Evolutionary conservation across 2,888 invertebrate species (phyloP).

Genomic region (Aporophyla nigra): DNA sequence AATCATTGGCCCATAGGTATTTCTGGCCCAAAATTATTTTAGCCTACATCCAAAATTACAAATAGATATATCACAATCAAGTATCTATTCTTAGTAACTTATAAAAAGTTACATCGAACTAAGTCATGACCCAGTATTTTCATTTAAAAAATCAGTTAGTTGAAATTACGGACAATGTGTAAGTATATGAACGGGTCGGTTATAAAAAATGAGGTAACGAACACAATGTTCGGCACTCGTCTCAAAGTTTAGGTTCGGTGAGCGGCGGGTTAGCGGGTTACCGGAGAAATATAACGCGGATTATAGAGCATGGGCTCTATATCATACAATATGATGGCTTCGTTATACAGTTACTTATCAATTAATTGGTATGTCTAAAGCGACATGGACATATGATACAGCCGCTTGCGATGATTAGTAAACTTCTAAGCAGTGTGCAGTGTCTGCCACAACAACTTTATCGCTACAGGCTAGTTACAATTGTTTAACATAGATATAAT

Average conservation of each 20-base stretch:
- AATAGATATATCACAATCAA: constrained; percentile 26
- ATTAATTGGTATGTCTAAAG: constrained; percentile 14
- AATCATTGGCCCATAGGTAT: constrained; percentile 3
- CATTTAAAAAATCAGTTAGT: constrained; percentile 58
- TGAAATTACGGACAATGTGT: constrained; percentile 69
- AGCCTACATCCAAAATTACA: constrained; percentile 11
- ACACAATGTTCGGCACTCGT: constrained; percentile 75
- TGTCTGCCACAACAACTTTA: background rate
- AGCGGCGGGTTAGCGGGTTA: constrained; percentile 83
- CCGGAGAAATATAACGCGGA: constrained; percentile 63
- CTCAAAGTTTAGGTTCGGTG: constrained; percentile 62
- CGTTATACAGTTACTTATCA: constrained; percentile 17
- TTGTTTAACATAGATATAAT: background rate
- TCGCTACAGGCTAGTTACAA: background rate
- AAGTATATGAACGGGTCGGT: constrained; percentile 64
- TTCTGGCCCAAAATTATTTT: background rate
- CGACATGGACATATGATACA: background rate
- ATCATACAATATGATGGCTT: background rate
- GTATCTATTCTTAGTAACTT: constrained; percentile 25
- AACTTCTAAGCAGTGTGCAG: constrained; percentile 17
- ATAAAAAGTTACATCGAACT: constrained; percentile 57
- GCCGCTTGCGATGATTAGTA: background rate
- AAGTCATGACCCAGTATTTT: constrained; percentile 69
- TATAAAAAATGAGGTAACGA: constrained; percentile 83
- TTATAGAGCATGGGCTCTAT: constrained; percentile 51